Percentiles rank a stretch among this genome's conserved stretches.
phyloP scores from a whole-genome alignment of 2,888 invertebrate genomes.

The Xanthorhoe designata region DNA sequence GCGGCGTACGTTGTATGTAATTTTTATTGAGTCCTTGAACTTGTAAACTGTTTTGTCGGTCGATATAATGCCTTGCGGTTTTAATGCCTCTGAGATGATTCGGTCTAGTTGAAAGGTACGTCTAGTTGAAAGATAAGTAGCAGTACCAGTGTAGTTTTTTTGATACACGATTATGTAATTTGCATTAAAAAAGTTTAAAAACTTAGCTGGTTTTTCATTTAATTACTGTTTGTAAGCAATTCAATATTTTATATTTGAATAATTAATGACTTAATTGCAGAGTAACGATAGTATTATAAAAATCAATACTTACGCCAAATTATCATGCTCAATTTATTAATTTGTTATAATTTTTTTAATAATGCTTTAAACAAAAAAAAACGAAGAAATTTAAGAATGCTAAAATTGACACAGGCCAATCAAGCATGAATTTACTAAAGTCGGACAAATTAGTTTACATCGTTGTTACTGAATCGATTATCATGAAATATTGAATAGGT shows the following conservation, averaged over 20 bases:
- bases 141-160: neutral
- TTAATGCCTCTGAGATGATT: constrained; percentile 59
- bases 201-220: no score
- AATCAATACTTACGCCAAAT: neutral
- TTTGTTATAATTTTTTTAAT: no score
- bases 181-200: no score
- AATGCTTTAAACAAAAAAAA: no score
- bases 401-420: no score
- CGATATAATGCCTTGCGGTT: constrained; percentile 76
- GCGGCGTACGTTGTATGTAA: constrained; percentile 65
- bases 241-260: neutral
- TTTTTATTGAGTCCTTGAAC: constrained; percentile 83
- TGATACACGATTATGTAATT: neutral
- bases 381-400: no score
- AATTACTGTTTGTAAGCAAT: neutral
- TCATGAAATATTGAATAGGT: no score
- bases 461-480: no score
- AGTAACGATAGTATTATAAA: neutral
- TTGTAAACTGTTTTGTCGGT: constrained; percentile 79
- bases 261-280: neutral
- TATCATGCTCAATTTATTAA: neutral
- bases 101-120: constrained; percentile 61
- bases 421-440: neutral
- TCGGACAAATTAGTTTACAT: neutral
- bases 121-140: constrained; percentile 52